phyloP scores from a whole-genome alignment of 2,888 invertebrate species.

The Globia sparganii region DNA sequence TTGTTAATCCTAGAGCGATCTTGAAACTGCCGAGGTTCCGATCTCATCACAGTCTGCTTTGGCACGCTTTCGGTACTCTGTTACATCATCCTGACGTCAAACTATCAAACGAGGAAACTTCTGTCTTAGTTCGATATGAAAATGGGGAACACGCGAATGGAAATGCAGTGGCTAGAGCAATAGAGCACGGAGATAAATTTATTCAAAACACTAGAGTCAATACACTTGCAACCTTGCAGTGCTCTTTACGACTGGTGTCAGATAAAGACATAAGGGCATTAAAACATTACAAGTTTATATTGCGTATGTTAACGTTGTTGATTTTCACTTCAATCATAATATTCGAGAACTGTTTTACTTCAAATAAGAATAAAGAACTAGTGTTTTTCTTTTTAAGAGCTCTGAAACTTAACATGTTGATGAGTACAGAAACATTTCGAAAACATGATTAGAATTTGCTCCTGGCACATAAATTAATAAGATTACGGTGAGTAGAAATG shows the following conservation, averaged over 20 bases:
- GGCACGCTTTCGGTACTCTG: conserved; percentile 81
- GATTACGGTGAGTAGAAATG: not conserved
- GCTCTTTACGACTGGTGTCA: conserved; percentile 88
- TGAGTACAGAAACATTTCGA: conserved; percentile 11
- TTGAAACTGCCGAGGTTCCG: conserved; percentile 68
- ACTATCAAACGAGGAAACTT: conserved; percentile 79
- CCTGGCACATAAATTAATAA: conserved; percentile 6
- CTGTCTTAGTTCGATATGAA: conserved; percentile 74
- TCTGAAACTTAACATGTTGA: not conserved
- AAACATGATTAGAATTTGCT: conserved; percentile 14
- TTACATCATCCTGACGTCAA: conserved; percentile 88
- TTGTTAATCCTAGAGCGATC: conserved; percentile 61
- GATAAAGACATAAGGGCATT: conserved; percentile 89
- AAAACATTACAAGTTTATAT: conserved; percentile 83
- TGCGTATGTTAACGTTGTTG: conserved; percentile 70
- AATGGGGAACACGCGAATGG: conserved; percentile 72
- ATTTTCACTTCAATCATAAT: conserved; percentile 52
- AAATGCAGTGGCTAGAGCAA: conserved; percentile 82
- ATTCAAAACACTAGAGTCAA: conserved; percentile 88
- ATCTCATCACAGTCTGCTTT: conserved; percentile 77
- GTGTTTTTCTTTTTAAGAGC: not conserved
- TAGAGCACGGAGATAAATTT: conserved; percentile 85
- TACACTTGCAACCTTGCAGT: conserved; percentile 89
- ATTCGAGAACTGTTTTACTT: conserved; percentile 28
- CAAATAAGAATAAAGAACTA: conserved; percentile 9